A percentile compares a stretch with the other conserved stretches of the same genome.
Evolutionary conservation across 2,888 invertebrate species (phyloP).

Genomic region (Geophilus truncorum): DNA sequence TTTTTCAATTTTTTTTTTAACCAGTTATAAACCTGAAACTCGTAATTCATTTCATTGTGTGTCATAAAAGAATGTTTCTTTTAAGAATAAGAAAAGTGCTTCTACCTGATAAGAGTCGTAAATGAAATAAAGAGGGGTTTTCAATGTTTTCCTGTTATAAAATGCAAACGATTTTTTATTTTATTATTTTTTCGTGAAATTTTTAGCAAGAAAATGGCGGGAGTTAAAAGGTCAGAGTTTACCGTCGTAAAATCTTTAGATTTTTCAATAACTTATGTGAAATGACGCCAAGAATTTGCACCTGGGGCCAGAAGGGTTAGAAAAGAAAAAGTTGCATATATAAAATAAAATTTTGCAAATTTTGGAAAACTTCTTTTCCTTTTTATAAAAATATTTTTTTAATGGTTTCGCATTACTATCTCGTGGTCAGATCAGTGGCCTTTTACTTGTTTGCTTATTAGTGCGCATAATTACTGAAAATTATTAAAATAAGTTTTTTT

Average conservation of each 20-base stretch:
- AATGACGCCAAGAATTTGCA: neutral
- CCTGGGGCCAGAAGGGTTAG: neutral
- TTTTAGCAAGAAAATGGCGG: neutral
- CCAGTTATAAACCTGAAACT: neutral
- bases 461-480: no score
- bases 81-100: neutral
- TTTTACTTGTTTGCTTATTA: no score
- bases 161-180: neutral
- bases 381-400: neutral
- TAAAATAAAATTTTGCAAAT: neutral
- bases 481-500: no score
- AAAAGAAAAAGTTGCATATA: neutral
- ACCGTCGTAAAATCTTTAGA: neutral
- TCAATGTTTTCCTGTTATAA: neutral
- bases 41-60: conserved; percentile 13
- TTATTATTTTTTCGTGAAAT: neutral
- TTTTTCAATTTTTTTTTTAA: neutral
- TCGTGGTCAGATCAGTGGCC: neutral
- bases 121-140: neutral
- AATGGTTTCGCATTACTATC: no score
- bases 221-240: neutral
- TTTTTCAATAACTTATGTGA: neutral
- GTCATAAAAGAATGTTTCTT: neutral
- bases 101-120: neutral
- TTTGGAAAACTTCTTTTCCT: neutral